Evolutionary conservation across 1,140 invertebrate species (phyloP).

Genomic region (Phymastichus coffea): DNA sequence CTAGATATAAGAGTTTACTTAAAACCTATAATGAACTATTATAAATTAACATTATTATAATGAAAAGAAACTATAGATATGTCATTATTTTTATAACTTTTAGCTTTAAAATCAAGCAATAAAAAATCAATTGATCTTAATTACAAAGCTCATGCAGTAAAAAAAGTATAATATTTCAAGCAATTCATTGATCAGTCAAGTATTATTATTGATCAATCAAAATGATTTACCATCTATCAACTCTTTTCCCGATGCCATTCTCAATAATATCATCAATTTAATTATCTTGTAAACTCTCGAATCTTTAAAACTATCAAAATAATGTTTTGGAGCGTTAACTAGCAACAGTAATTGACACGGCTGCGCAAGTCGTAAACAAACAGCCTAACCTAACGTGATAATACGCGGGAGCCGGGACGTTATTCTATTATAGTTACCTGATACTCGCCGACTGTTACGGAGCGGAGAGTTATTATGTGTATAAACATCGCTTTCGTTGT

Average conservation of each 20-base stretch:
- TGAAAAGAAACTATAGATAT: background rate
- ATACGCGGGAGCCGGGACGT: too few species aligned
- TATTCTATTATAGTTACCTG: too few species aligned
- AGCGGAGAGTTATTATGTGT: too few species aligned
- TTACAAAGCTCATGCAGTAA: background rate
- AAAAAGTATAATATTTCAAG: background rate
- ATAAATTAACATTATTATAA: too few species aligned
- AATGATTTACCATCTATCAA: constrained; percentile 47
- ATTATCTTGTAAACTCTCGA: background rate
- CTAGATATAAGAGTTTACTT: background rate
- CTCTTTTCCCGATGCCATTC: constrained; percentile 50
- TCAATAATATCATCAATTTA: too few species aligned
- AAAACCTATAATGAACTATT: too few species aligned
- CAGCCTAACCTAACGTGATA: background rate
- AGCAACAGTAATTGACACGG: background rate
- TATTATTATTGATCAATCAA: constrained; percentile 2
- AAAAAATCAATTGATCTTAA: background rate
- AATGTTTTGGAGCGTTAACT: background rate
- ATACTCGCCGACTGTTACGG: too few species aligned
- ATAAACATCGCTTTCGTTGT: too few species aligned
- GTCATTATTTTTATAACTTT: background rate
- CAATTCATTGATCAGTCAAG: constrained; percentile 9
- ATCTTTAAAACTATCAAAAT: background rate
- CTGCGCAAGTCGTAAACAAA: background rate
- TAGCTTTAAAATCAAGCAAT: background rate